Base-by-base conservation (phyloP, 2,797 vertebrate genomes). In the Luscinia luscinia region DNA sequence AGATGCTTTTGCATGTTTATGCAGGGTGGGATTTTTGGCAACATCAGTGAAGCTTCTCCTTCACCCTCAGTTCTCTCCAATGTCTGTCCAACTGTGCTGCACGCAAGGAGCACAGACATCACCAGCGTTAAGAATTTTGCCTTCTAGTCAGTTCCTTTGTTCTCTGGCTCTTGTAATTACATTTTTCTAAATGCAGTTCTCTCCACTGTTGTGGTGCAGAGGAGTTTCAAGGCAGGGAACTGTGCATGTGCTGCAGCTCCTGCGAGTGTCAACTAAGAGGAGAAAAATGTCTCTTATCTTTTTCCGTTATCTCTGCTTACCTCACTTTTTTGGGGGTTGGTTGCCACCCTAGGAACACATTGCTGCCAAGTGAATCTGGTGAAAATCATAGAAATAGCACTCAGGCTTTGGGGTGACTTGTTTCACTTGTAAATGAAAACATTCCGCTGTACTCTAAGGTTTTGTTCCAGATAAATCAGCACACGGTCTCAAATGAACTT, bases 211-310 rank as follows among this genome's bases (percentile, higher is more conserved):
- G 94, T 59, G 87, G 84, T 91, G 9, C 69, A 28, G 91, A 15
- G 23, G 82, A 62, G 72, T 76, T 85, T 66, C 4, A 32, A 36
- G 89, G 87, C 57, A 90, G 84, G 72, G 92, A 91, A 0, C 91
- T 5, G 73, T 76, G 82, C 57, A 1, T 87, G 91, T 89, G 91
- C 82, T 57, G 4, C 3, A 57, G 34, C 66, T 92, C 5, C 1
- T 19, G 67, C 20, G 11, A 69, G 69, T 0, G 4, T 62, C 76
- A 94, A 51, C 73, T 1, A 9, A 27, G 43, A 54, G 66, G 24
- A 94, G 92, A 79, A 89, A 41, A 94, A 86, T 28, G 85, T 9
- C 80, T 93, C 85, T 93, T 95, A 95, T 94, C 95, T 91, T 81
- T 76, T 90, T 79, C 95, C 38, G 91, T 96, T 96, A 90, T 91